Percentiles rank a stretch among this genome's conserved stretches.
Evolutionary conservation across 2,113 vertebrate species (phyloP).

Genomic region (Melanerpes formicivorus): DNA sequence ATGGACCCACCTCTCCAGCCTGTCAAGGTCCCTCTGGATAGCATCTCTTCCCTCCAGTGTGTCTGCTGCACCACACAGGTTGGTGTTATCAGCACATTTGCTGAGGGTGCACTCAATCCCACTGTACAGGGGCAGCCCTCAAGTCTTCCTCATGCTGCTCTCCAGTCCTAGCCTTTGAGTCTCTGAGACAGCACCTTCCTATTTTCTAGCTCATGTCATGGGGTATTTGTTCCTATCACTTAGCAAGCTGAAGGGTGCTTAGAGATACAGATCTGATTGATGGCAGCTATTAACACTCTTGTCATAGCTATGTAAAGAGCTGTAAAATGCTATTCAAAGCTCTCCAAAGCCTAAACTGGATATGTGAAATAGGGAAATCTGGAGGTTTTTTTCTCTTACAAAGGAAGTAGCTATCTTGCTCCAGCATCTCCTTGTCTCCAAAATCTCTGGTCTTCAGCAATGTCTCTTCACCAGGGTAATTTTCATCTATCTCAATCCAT

Average conservation of each 20-base stretch:
- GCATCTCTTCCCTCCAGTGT: too few relatives aligned
- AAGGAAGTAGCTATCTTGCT: background rate
- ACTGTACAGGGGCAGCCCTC: accelerated
- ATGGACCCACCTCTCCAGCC: too few relatives aligned
- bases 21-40: too few relatives aligned
- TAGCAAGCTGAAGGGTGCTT: background rate
- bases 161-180: background rate
- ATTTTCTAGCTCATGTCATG: background rate
- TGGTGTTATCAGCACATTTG: too few relatives aligned
- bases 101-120: too few relatives aligned
- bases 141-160: background rate
- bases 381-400: background rate
- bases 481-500: background rate
- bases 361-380: background rate
- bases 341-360: background rate
- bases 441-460: background rate
- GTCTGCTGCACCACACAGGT: too few relatives aligned
- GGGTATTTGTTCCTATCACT: background rate
- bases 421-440: background rate
- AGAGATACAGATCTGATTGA: background rate
- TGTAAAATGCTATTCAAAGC: background rate
- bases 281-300: background rate
- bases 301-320: background rate
- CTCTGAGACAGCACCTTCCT: background rate
- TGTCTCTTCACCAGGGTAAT: background rate